Evolutionary conservation across 2,888 invertebrate genomes (phyloP).

Genomic region (Lepidochrysops patricia): DNA sequence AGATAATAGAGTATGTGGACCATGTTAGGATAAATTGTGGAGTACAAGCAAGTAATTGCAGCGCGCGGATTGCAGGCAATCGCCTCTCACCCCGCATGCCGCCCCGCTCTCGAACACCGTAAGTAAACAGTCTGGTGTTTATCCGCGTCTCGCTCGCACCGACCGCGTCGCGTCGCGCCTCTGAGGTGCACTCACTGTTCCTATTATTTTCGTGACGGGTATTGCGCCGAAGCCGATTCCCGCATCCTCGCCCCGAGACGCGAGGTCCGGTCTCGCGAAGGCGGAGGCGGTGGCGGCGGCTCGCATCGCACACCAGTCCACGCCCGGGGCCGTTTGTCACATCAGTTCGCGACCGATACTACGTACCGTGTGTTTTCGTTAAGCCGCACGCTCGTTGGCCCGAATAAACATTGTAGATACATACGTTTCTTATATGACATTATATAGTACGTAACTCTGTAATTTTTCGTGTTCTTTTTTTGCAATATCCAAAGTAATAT

Average conservation of each 20-base stretch:
- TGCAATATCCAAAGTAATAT: constrained; percentile 39
- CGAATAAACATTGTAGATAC: constrained; percentile 13
- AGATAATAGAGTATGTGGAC: constrained; percentile 26
- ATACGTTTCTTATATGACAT: constrained; percentile 27
- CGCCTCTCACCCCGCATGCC: constrained; percentile 53
- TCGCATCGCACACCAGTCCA: constrained; percentile 63
- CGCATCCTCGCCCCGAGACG: constrained; percentile 73
- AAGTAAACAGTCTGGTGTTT: constrained; percentile 75
- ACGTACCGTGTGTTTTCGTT: constrained; percentile 44
- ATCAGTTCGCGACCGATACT: constrained; percentile 56
- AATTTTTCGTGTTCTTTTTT: constrained; percentile 37
- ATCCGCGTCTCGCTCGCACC: constrained; percentile 74
- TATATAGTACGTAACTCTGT: background rate
- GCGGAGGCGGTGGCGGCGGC: constrained; percentile 66
- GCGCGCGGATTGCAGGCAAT: constrained; percentile 71
- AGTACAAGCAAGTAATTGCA: constrained; percentile 68
- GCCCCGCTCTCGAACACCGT: constrained; percentile 68
- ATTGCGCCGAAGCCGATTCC: constrained; percentile 74
- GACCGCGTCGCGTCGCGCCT: constrained; percentile 72
- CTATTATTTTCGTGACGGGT: constrained; percentile 75
- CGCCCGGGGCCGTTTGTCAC: constrained; percentile 68
- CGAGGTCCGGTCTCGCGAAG: constrained; percentile 72
- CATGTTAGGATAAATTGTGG: constrained; percentile 54
- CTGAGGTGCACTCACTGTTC: constrained; percentile 74
- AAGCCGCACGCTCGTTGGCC: constrained; percentile 35